These are phyloP conservation scores for Gopherus flavomarginatus DNA, from an alignment of 2,113 vertebrate genomes.

Conservation along the genomic window DNA sequence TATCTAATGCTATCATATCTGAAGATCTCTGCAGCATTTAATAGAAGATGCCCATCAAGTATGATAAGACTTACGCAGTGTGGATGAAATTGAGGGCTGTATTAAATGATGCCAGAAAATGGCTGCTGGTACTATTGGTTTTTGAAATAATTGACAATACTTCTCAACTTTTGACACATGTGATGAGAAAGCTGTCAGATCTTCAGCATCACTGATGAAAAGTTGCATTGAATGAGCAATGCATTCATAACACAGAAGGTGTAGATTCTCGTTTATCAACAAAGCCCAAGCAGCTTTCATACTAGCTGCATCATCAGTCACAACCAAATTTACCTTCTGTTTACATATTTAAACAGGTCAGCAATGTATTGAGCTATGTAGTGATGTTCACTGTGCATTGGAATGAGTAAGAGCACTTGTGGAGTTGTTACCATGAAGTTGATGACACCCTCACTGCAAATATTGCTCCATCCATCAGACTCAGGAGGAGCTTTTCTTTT, in stretches of 20 bases:
- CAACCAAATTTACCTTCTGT: neutral
- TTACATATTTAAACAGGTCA: neutral
- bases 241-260: neutral
- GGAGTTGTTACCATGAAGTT: neutral
- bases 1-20: neutral
- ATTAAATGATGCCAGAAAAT: neutral
- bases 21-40: neutral
- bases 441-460: neutral
- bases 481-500: neutral
- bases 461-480: neutral
- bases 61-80: neutral
- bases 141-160: neutral
- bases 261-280: neutral
- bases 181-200: neutral
- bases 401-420: neutral
- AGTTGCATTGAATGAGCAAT: neutral
- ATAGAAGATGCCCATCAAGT: neutral
- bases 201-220: neutral
- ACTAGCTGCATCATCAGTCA: neutral
- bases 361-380: neutral
- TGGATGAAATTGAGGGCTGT: neutral
- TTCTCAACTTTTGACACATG: neutral
- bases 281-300: neutral
- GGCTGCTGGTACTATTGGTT: neutral
- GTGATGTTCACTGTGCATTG: neutral